Evolutionary conservation across 1,140 invertebrate genomes (phyloP).

Genomic region (Solenopsis invicta): DNA sequence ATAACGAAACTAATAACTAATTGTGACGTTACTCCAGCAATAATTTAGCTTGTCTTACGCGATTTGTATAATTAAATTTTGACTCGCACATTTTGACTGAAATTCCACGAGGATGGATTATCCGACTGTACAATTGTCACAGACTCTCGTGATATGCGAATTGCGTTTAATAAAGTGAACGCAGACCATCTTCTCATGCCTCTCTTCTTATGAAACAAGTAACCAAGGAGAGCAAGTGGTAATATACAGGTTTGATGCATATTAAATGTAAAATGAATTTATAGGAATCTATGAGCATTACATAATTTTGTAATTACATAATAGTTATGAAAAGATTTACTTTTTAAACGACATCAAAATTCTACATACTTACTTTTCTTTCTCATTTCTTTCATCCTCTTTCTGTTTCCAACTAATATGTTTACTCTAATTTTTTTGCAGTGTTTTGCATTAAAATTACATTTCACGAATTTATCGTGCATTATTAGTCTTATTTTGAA

Average conservation of each 20-base stretch:
- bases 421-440: not conserved
- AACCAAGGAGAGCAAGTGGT: too few relatives aligned
- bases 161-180: slow-evolving; percentile 51
- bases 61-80: slow-evolving; percentile 48
- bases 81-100: slow-evolving; percentile 41
- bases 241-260: too few relatives aligned
- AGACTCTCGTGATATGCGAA: slow-evolving; percentile 33
- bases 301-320: not conserved
- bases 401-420: not conserved
- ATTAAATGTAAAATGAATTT: not conserved
- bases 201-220: not conserved
- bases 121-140: slow-evolving; percentile 5
- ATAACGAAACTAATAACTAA: slow-evolving; percentile 1
- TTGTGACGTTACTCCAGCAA: not conserved
- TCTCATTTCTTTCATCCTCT: not conserved
- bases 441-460: too few relatives aligned
- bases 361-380: not conserved
- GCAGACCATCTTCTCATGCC: slow-evolving; percentile 3
- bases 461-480: not conserved
- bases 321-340: not conserved
- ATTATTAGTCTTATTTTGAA: not conserved
- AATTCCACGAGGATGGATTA: not conserved
- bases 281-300: not conserved
- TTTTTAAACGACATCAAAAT: not conserved
- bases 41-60: not conserved